phyloP scores from a whole-genome alignment of 2,888 invertebrate species.

The Muscina levida region DNA sequence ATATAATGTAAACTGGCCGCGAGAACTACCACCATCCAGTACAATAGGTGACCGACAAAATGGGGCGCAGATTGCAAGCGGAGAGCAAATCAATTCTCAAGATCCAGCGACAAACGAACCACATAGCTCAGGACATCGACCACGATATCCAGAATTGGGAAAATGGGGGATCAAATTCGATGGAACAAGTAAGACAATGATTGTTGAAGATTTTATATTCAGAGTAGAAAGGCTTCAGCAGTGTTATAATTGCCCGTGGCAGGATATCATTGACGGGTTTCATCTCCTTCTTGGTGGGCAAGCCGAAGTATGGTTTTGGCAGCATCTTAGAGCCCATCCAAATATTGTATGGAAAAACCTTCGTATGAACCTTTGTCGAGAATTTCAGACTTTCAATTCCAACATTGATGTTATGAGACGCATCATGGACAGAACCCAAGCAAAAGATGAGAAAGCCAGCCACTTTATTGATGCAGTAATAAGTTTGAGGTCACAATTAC shows the following conservation, averaged over 20 bases:
- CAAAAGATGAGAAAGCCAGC: conserved; percentile 3
- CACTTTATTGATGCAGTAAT: conserved; percentile 23
- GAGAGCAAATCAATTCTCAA: too few relatives aligned
- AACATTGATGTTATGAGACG: conserved; percentile 32
- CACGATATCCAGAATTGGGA: neutral
- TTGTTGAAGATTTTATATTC: neutral
- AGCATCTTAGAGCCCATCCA: neutral
- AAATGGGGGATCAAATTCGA: conserved; percentile 17
- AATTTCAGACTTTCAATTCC: conserved; percentile 7
- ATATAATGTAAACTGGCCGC: too few relatives aligned
- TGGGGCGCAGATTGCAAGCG: too few relatives aligned
- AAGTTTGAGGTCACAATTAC: conserved; percentile 13
- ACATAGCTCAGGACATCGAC: too few relatives aligned
- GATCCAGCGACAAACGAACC: too few relatives aligned
- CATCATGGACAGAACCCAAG: conserved; percentile 23
- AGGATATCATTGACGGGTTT: conserved; percentile 20
- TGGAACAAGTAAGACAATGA: neutral
- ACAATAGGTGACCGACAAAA: too few relatives aligned
- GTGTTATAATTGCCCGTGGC: conserved; percentile 5
- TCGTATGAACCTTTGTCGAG: neutral
- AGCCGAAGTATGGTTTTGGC: conserved; percentile 25
- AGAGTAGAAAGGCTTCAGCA: neutral
- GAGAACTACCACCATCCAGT: too few relatives aligned
- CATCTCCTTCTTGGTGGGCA: conserved; percentile 20
- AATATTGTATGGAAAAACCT: conserved; percentile 7